Evolutionary conservation across 1,140 invertebrate species (phyloP).

Genomic region (Uloborus diversus): DNA sequence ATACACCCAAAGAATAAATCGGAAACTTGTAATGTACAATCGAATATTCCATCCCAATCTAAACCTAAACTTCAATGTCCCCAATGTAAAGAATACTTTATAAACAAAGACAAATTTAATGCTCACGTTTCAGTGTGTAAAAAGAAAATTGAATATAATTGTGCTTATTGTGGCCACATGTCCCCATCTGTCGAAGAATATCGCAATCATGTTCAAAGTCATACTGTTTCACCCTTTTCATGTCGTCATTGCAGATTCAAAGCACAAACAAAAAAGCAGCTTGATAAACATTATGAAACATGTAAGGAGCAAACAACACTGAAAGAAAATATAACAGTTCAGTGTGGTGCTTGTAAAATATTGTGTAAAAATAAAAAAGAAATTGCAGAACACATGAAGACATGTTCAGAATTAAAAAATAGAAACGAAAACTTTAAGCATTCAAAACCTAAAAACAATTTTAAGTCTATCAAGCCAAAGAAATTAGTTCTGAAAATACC

Average conservation of each 20-base stretch:
- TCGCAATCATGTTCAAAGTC: slow-evolving; percentile 37
- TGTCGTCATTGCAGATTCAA: slow-evolving; percentile 34
- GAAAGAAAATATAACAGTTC: not conserved
- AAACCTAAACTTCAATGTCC: not conserved
- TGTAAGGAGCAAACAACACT: slow-evolving; percentile 25
- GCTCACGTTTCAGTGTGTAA: not conserved
- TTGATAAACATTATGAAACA: slow-evolving; percentile 18
- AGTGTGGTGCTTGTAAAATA: slow-evolving; percentile 13
- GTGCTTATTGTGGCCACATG: slow-evolving; percentile 40
- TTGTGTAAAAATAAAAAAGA: slow-evolving; percentile 11
- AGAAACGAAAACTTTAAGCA: not conserved
- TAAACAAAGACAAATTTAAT: slow-evolving; percentile 4
- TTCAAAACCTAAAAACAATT: no score
- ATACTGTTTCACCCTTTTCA: slow-evolving; percentile 28
- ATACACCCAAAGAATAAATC: not conserved
- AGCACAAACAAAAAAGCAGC: slow-evolving; percentile 12
- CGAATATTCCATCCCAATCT: not conserved
- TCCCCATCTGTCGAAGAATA: slow-evolving; percentile 32
- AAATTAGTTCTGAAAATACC: no score
- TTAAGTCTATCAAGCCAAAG: no score
- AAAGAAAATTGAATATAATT: slow-evolving; percentile 37
- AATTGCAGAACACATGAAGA: slow-evolving; percentile 13
- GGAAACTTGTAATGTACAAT: not conserved
- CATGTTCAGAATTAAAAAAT: not conserved
- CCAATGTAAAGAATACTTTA: slow-evolving; percentile 21